These are phyloP conservation scores for Maccullochella peelii DNA, from an alignment of 2,113 vertebrate genomes.

Conservation along the genomic window DNA sequence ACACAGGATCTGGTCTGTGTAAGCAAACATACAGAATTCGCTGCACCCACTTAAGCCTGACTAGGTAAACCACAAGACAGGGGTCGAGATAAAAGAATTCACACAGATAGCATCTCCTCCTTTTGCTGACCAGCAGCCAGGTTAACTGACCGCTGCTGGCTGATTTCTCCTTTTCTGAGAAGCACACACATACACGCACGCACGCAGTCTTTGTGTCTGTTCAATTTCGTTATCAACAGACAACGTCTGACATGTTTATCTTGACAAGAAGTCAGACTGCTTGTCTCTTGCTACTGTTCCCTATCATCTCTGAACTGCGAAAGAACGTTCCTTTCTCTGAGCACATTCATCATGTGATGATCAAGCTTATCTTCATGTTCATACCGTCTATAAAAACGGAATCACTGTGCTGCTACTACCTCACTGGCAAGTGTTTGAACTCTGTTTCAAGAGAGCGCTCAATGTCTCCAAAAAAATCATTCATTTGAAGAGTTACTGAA, in stretches of 20 bases:
- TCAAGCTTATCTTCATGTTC: not conserved
- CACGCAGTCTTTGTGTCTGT: slow-evolving; percentile 38
- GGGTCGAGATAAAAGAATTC: slow-evolving; percentile 36
- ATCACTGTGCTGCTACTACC: not conserved
- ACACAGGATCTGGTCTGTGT: not conserved
- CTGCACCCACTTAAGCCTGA: slow-evolving; percentile 31
- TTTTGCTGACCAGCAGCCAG: slow-evolving; percentile 35
- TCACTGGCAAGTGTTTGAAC: not conserved
- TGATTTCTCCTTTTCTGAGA: not conserved
- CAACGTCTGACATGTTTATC: slow-evolving; percentile 65
- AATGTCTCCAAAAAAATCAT: not conserved
- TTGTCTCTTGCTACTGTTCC: slow-evolving; percentile 67
- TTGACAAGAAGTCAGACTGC: slow-evolving; percentile 63
- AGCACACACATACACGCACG: slow-evolving; percentile 27
- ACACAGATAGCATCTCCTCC: slow-evolving; percentile 55
- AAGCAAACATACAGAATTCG: slow-evolving; percentile 6
- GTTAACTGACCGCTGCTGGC: not conserved
- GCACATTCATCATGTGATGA: not conserved
- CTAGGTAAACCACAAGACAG: slow-evolving; percentile 20
- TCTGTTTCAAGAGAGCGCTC: not conserved
- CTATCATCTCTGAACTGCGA: slow-evolving; percentile 21
- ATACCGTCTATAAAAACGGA: not conserved
- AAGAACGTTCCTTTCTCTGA: not conserved
- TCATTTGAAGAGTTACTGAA: not conserved
- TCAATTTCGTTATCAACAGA: slow-evolving; percentile 52